phyloP scores from a whole-genome alignment of 2,888 invertebrate genomes.

The Labia minor region DNA sequence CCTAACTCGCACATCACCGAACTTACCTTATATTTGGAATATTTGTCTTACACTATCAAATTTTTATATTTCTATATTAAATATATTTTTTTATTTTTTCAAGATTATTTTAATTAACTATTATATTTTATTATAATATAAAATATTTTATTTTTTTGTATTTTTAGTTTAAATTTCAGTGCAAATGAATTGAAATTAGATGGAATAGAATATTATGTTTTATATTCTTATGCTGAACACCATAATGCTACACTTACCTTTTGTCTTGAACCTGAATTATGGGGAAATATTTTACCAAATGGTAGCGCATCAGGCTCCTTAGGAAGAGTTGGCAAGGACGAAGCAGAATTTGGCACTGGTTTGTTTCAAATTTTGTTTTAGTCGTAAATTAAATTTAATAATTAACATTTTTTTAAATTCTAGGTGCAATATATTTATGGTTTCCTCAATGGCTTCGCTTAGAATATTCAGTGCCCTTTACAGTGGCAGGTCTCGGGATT shows the following conservation, averaged over 20 bases:
- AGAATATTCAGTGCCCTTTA: neutral
- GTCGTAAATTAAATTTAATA: too few species aligned
- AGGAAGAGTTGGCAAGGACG: neutral
- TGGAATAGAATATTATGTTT: neutral
- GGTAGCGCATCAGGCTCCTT: neutral
- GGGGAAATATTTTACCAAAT: neutral
- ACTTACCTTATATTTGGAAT: too few species aligned
- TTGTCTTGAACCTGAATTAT: neutral
- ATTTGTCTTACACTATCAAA: too few species aligned
- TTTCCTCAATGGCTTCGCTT: neutral
- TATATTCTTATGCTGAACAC: neutral
- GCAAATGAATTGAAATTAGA: neutral
- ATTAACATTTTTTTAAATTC: neutral
- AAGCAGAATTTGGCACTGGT: neutral
- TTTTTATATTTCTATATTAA: too few species aligned
- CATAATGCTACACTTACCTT: neutral
- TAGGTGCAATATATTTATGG: neutral
- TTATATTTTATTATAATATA: too few species aligned
- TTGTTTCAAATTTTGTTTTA: neutral
- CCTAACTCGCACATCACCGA: too few species aligned
- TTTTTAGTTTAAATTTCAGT: neutral
- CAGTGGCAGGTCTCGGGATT: neutral
- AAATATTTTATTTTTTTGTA: too few species aligned
- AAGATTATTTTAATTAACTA: too few species aligned
- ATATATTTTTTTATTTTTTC: neutral